A percentile compares a stretch with the other conserved stretches of the same genome.
Evolutionary conservation across 2,797 vertebrate species (phyloP).

Genomic region (Arctocebus calabarensis): DNA sequence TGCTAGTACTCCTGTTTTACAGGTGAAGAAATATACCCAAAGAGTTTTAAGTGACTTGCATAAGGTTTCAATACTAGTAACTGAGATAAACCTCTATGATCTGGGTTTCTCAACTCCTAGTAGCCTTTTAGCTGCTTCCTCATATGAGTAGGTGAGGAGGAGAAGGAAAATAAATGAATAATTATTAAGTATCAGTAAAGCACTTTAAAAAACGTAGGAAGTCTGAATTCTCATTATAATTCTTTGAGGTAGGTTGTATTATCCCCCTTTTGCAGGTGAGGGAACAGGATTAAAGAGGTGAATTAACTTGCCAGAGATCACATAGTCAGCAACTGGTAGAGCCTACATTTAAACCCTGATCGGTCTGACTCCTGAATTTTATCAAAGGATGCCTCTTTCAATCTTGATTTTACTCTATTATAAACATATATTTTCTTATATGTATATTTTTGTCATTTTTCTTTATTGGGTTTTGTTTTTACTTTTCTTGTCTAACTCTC

Average conservation of each 20-base stretch:
- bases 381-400: background rate
- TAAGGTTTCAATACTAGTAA: background rate
- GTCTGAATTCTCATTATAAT: background rate
- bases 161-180: background rate
- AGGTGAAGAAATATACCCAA: background rate
- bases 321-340: background rate
- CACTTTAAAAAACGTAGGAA: background rate
- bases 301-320: background rate
- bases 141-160: background rate
- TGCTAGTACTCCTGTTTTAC: background rate
- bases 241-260: background rate
- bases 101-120: background rate
- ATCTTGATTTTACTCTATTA: background rate
- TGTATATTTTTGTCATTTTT: background rate
- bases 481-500: background rate
- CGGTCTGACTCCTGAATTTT: background rate
- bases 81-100: background rate
- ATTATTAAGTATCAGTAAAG: background rate
- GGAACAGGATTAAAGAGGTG: background rate
- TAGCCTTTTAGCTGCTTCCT: constrained; percentile 8
- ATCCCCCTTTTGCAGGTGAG: background rate
- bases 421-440: constrained; percentile 4
- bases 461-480: background rate
- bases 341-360: background rate
- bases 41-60: background rate